Evolutionary conservation across 2,797 vertebrate species (phyloP).

Genomic region (Onychomys torridus): DNA sequence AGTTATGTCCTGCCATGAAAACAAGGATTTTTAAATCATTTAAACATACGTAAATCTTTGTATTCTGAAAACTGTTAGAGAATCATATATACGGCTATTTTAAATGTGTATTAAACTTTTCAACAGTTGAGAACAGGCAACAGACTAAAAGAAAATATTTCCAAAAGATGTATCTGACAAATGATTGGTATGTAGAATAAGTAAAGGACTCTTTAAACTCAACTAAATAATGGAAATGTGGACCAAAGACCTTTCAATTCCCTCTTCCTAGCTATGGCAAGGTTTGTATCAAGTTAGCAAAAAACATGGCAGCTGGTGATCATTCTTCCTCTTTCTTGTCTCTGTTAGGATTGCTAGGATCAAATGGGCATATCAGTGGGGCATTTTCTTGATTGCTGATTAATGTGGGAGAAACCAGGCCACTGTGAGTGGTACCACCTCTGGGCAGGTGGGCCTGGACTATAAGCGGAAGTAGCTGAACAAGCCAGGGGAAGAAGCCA

Average conservation of each 20-base stretch:
- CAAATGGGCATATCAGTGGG: no score
- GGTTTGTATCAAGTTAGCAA: no score
- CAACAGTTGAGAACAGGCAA: slow-evolving; percentile 8
- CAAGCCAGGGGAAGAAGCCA: not conserved
- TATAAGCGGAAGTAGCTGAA: not conserved
- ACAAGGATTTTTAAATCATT: not conserved
- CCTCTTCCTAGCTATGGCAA: no score
- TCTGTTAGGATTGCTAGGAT: no score
- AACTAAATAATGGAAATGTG: slow-evolving; percentile 6
- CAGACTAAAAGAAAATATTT: slow-evolving; percentile 25
- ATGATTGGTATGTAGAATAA: not conserved
- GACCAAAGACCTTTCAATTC: not conserved
- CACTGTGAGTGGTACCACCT: not conserved
- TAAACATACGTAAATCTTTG: slow-evolving; percentile 1
- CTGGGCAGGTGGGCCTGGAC: not conserved
- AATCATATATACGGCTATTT: not conserved
- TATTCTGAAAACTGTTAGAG: not conserved
- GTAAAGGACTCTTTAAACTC: slow-evolving; percentile 6
- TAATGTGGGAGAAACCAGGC: not conserved
- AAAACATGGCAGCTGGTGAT: no score
- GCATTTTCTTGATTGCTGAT: not conserved
- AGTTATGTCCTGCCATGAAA: not conserved
- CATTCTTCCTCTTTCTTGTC: no score
- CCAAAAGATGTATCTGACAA: not conserved
- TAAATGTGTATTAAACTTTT: slow-evolving; percentile 20